Percentiles rank a stretch among this genome's conserved stretches.
Evolutionary conservation across 1,140 invertebrate species (phyloP).

Genomic region (Dryas iulia): DNA sequence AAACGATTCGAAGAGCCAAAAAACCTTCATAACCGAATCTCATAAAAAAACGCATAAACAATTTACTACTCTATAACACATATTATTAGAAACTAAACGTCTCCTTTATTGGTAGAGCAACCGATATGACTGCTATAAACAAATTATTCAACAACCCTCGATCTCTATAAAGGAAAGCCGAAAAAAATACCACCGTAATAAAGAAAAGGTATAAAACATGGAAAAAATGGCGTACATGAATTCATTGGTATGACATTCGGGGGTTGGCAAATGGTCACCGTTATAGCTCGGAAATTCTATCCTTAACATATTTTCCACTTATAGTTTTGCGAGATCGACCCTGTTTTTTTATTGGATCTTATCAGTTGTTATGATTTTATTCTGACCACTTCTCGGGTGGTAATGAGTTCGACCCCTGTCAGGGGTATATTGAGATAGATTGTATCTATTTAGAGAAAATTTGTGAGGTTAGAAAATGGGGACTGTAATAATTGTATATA

Average conservation of each 20-base stretch:
- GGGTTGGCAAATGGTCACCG: constrained; percentile 66
- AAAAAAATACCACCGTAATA: constrained; percentile 73
- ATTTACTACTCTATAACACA: constrained; percentile 24
- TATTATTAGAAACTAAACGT: constrained; percentile 61
- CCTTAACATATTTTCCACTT: constrained; percentile 69
- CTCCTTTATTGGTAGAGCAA: constrained; percentile 57
- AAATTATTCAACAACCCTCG: constrained; percentile 70
- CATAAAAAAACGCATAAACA: constrained; percentile 19
- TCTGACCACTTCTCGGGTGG: neutral
- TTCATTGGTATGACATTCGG: constrained; percentile 79
- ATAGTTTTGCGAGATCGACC: constrained; percentile 74
- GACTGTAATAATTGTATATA: too few relatives aligned
- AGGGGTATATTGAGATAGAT: neutral
- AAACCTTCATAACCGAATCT: neutral
- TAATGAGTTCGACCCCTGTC: neutral
- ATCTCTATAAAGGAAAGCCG: constrained; percentile 58
- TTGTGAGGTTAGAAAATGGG: too few relatives aligned
- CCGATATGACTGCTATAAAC: constrained; percentile 69
- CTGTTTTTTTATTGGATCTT: constrained; percentile 72
- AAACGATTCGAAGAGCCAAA: too few relatives aligned
- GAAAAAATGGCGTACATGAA: constrained; percentile 74
- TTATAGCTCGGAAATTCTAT: constrained; percentile 63
- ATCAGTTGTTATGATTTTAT: constrained; percentile 50
- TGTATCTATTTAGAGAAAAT: too few relatives aligned
- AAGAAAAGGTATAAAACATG: constrained; percentile 74